Evolutionary conservation across 2,888 invertebrate genomes (phyloP).

Genomic region (Hesperia comma): DNA sequence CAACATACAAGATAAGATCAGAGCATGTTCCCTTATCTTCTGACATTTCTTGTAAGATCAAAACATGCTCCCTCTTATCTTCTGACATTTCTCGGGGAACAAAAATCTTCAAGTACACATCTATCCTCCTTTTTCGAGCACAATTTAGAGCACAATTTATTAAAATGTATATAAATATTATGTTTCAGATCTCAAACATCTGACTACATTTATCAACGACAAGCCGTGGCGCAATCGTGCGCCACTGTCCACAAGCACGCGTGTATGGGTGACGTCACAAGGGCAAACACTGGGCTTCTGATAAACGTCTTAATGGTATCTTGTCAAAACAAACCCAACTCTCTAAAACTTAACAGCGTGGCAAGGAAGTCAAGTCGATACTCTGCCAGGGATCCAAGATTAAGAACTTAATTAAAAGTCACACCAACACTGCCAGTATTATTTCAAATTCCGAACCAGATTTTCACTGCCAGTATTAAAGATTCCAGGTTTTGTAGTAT

Average conservation of each 20-base stretch:
- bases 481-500: constrained; percentile 53
- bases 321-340: constrained; percentile 80
- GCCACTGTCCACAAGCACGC: constrained; percentile 58
- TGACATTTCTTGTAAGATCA: no score
- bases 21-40: no score
- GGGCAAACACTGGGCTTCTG: constrained; percentile 45
- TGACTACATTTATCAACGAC: not conserved
- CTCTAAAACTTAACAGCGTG: constrained; percentile 77
- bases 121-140: no score
- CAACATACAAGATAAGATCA: no score
- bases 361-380: constrained; percentile 79
- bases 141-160: not conserved
- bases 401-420: constrained; percentile 78
- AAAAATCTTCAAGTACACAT: no score
- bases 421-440: constrained; percentile 42
- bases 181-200: constrained; percentile 12
- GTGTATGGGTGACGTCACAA: constrained; percentile 71
- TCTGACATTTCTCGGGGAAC: no score
- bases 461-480: constrained; percentile 67
- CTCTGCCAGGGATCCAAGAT: constrained; percentile 83
- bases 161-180: not conserved
- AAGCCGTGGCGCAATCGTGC: constrained; percentile 57
- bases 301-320: constrained; percentile 83
- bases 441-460: constrained; percentile 8
- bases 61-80: no score